Conservation (phyloP, 2,797 vertebrate genomes). For the Pseudochirops cupreus region DNA sequence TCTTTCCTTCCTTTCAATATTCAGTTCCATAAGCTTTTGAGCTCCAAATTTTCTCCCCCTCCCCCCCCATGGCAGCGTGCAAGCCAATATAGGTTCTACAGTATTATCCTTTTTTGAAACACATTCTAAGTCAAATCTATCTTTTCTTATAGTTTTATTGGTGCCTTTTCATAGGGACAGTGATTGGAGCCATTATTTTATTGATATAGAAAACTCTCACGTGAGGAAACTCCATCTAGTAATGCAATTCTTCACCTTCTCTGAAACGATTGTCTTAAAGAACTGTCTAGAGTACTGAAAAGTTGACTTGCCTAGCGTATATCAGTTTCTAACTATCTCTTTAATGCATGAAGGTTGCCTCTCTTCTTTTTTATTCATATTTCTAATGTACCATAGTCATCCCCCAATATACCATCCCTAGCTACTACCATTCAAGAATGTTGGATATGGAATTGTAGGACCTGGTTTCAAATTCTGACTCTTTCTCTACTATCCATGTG, state of each 20-base stretch:
- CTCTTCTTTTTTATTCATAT: background rate
- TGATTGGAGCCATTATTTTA: background rate
- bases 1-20: too few species aligned
- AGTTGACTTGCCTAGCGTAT: background rate
- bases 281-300: background rate
- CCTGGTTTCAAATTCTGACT: background rate
- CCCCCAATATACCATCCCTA: background rate
- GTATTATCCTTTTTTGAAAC: slow-evolving; percentile 20
- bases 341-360: background rate
- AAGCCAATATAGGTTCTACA: too few species aligned
- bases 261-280: background rate
- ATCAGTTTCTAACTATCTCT: background rate
- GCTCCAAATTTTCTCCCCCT: too few species aligned
- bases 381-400: background rate
- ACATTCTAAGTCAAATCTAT: slow-evolving; percentile 13
- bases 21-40: too few species aligned
- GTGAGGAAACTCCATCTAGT: background rate
- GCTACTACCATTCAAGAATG: background rate
- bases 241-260: background rate
- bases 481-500: background rate
- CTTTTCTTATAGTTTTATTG: background rate
- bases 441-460: background rate
- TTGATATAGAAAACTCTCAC: background rate
- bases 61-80: too few species aligned
- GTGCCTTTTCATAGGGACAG: background rate